Conservation (phyloP, 23 tunicate species). For the Clavelina lepadiformis region DNA sequence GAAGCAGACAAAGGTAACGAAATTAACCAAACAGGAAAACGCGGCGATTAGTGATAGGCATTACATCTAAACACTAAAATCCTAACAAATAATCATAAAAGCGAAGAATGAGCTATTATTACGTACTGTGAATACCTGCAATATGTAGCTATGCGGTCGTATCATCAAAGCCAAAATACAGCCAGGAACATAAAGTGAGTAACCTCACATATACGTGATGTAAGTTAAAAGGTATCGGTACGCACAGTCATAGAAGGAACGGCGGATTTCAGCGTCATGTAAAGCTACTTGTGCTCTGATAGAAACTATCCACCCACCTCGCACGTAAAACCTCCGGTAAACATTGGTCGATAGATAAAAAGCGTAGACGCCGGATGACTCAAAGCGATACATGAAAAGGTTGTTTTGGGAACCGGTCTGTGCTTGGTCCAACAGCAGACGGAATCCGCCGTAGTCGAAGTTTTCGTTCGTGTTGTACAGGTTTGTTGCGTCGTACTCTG, state of each 20-base stretch:
- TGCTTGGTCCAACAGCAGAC: slow-evolving; percentile 43
- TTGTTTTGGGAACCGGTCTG: slow-evolving; percentile 47
- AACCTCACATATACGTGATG: no score
- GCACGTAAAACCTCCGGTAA: slow-evolving; percentile 52
- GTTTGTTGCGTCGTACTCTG: slow-evolving; percentile 70
- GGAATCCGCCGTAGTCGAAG: slow-evolving; percentile 94
- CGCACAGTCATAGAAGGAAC: no score
- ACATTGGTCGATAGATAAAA: slow-evolving; percentile 49
- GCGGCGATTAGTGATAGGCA: no score
- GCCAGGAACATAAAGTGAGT: no score
- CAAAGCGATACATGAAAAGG: slow-evolving; percentile 62
- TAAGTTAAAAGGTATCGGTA: no score
- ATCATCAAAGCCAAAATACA: no score
- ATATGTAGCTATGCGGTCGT: no score
- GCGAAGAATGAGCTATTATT: no score
- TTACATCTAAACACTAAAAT: not conserved
- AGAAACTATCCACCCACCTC: slow-evolving; percentile 49
- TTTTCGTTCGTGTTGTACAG: slow-evolving; percentile 96
- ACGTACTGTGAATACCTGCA: no score
- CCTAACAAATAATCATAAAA: not conserved
- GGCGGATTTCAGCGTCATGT: no score
- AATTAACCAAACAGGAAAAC: not conserved
- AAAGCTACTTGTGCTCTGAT: no score
- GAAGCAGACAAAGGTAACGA: not conserved
- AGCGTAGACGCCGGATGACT: slow-evolving; percentile 80